A percentile compares a stretch with the other conserved stretches of the same genome.
Evolutionary conservation across 2,888 invertebrate genomes (phyloP).

Genomic region (Entomobrya proxima): DNA sequence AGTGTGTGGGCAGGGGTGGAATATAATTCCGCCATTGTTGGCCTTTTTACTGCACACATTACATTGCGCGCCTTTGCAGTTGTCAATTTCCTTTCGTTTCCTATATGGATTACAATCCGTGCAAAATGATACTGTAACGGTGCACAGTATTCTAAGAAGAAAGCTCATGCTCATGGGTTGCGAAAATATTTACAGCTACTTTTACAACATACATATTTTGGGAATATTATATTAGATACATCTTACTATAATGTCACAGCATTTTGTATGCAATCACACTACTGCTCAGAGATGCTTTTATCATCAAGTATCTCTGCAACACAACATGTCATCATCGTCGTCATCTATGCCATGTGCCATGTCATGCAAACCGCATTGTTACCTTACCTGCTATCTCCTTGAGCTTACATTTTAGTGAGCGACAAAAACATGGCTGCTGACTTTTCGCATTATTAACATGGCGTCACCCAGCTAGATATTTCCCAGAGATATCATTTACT

Average conservation of each 20-base stretch:
- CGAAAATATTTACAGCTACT: too few species aligned
- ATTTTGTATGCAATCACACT: not conserved
- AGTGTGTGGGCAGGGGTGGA: too few species aligned
- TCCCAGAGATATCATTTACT: not conserved
- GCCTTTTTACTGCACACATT: not conserved
- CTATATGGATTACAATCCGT: not conserved
- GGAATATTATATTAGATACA: not conserved
- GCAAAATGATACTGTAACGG: not conserved
- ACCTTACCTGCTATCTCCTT: not conserved
- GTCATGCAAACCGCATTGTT: slow-evolving; percentile 9
- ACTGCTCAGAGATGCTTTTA: not conserved
- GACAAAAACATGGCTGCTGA: too few species aligned
- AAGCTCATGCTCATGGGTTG: too few species aligned
- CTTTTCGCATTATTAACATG: not conserved
- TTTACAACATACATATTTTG: too few species aligned
- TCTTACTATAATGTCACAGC: not conserved
- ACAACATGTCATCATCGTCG: not conserved
- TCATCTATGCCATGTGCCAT: not conserved
- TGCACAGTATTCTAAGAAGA: not conserved
- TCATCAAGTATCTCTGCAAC: too few species aligned
- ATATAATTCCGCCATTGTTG: too few species aligned
- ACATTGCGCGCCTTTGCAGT: not conserved
- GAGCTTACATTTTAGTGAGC: too few species aligned
- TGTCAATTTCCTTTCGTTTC: not conserved
- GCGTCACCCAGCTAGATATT: not conserved